phyloP scores from a whole-genome alignment of 2,888 invertebrate species.

The Psococerastis gibbosa region DNA sequence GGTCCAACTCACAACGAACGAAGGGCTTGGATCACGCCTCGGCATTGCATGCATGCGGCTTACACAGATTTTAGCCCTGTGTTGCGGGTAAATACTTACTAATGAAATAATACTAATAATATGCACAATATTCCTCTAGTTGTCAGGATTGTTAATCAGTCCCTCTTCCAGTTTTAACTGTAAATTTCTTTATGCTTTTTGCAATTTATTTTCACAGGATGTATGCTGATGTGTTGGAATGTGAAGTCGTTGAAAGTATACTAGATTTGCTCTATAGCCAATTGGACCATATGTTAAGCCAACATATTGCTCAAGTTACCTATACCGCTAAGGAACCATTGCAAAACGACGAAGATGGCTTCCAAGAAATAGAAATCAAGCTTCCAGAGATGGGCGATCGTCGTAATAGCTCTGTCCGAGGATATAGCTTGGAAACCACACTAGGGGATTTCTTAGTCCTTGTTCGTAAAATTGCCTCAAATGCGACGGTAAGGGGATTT shows the following conservation, averaged over 20 bases:
- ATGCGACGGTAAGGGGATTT: conserved; percentile 25
- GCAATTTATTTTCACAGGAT: too few relatives aligned
- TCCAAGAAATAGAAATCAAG: background rate
- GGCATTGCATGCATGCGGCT: conserved; percentile 32
- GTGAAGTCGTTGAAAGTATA: conserved; percentile 29
- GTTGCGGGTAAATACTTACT: conserved; percentile 28
- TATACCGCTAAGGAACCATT: background rate
- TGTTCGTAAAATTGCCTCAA: conserved; percentile 31
- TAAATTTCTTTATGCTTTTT: too few relatives aligned
- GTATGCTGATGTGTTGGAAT: conserved; percentile 30
- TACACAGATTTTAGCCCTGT: conserved; percentile 34
- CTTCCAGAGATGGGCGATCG: background rate
- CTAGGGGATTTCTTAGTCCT: conserved; percentile 37
- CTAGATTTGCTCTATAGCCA: conserved; percentile 32
- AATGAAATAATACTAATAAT: background rate
- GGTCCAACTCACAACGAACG: conserved; percentile 23
- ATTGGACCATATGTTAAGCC: conserved; percentile 22
- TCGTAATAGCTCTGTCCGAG: conserved; percentile 9
- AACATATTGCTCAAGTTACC: background rate
- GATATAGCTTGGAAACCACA: conserved; percentile 24
- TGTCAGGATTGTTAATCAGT: too few relatives aligned
- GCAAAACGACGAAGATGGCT: background rate
- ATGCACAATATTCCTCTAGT: too few relatives aligned
- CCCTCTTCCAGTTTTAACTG: too few relatives aligned
- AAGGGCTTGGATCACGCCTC: conserved; percentile 19